phyloP scores from a whole-genome alignment of 2,113 vertebrate species.

The Heterochromis multidens region DNA sequence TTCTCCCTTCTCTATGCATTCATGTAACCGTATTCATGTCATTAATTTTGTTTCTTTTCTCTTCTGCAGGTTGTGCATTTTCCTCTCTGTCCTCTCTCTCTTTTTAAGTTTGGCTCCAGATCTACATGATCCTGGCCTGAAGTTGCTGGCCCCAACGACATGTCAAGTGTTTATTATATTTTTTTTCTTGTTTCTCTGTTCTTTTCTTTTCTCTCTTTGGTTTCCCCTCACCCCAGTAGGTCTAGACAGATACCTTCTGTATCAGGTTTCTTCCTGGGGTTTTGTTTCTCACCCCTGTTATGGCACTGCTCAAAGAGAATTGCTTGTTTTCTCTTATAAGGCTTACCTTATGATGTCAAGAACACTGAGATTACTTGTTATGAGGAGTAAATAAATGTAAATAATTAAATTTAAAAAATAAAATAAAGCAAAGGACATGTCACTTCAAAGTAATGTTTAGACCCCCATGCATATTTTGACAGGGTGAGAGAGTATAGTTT shows the following conservation, averaged over 20 bases:
- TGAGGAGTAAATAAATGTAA: background rate
- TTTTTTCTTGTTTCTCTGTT: background rate
- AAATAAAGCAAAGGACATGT: background rate
- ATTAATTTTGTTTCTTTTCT: background rate
- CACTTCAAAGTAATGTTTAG: background rate
- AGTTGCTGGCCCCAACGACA: background rate
- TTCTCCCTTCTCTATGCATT: background rate
- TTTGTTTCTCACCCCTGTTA: background rate
- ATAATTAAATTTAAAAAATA: no score
- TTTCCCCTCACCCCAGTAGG: background rate
- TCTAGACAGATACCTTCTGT: background rate
- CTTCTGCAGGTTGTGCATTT: background rate
- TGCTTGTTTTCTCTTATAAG: background rate
- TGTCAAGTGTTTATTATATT: background rate
- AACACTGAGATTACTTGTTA: background rate
- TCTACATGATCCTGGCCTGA: background rate
- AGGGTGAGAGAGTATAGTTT: background rate
- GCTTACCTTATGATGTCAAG: background rate
- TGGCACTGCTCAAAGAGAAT: background rate
- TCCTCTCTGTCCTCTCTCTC: background rate
- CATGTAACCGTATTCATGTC: background rate
- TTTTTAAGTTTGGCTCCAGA: background rate
- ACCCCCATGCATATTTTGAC: background rate
- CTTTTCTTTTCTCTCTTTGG: background rate
- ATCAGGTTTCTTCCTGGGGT: accelerated